Percentiles rank a stretch among this genome's conserved stretches.
phyloP scores from a whole-genome alignment of 2,888 invertebrate genomes.

The Acronicta psi region DNA sequence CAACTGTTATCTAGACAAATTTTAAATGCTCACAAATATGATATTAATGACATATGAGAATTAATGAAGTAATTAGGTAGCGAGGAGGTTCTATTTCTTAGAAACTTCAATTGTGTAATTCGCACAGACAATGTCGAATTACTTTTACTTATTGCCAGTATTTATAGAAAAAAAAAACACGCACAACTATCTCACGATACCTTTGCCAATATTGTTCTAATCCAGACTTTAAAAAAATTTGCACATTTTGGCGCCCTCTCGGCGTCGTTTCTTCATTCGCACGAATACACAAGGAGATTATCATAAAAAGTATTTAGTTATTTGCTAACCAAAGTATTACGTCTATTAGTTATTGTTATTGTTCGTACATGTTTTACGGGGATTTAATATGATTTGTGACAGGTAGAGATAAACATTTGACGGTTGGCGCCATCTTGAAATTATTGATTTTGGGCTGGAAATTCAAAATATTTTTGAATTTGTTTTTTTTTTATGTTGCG shows the following conservation, averaged over 20 bases:
- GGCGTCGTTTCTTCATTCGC: conserved; percentile 48
- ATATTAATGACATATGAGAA: too few relatives aligned
- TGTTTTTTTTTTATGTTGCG: too few relatives aligned
- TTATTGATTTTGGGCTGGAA: conserved; percentile 11
- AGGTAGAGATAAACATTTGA: conserved; percentile 65
- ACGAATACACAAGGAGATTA: conserved; percentile 57
- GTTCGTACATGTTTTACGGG: conserved; percentile 39
- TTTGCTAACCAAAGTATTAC: conserved; percentile 49
- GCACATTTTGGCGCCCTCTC: conserved; percentile 49
- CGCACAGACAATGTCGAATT: too few relatives aligned
- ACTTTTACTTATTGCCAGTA: too few relatives aligned
- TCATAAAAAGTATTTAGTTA: conserved; percentile 49
- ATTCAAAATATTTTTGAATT: conserved; percentile 12
- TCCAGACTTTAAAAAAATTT: conserved; percentile 42
- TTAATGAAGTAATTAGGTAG: too few relatives aligned
- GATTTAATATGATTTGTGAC: conserved; percentile 54
- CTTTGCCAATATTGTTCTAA: conserved; percentile 10
- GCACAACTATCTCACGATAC: conserved; percentile 2
- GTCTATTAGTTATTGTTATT: conserved; percentile 37
- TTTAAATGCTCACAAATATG: too few relatives aligned
- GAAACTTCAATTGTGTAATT: too few relatives aligned
- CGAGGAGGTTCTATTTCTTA: too few relatives aligned
- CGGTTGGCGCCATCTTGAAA: conserved; percentile 47
- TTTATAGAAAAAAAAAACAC: too few relatives aligned
- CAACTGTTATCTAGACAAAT: too few relatives aligned